Base-by-base conservation (phyloP, 37 sponge, comb jelly and placozoan species). In the Halichondria panicea region DNA sequence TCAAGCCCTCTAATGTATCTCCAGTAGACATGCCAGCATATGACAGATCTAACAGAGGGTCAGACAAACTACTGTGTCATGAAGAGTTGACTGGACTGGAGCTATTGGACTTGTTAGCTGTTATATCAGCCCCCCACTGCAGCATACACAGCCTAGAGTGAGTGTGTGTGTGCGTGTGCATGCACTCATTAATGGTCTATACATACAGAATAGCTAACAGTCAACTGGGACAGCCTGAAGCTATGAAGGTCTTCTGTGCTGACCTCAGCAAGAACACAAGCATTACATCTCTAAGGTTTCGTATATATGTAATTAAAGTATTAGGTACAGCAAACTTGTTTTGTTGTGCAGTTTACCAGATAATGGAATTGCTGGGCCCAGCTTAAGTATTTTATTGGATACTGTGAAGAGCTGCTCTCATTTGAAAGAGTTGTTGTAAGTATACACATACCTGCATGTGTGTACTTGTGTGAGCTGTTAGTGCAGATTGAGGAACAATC, bases 351-450 rank as follows among this genome's bases (percentile, higher is more conserved):
- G 85, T 38, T 44, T 84, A 8, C 85, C 85, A 0, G 59, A 71
- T 50, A 84, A 84, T 46, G 56, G 66, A 7, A 84, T 84, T 53
- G 57, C 58, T 4, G 28, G 18, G 18, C 65, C 60, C 41, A 71
- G 78, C 28, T 56, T 84, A 28, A 39, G 22, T 21, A n/a, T 77
- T 15, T 65, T 84, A 13, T 35, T 84, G 37, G 72, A 84, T 30
- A 41, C 53, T 24, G 33, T 84, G 36, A 15, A 55, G 34, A 39
- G 38, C 12, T 71, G 79, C 7, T 22, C 39, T 21, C 48, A 62
- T 31, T 63, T 84, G 43, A 77, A 54, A 34, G 78, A 84, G 38
- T 64, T 84, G 28, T 35, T 63, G 83, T 82, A 41, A 82, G 83
- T 19, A 22, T n/a, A 56, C 39, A 72, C 53, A 33, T 31, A 50